Evolutionary conservation across 2,888 invertebrate genomes (phyloP), one percentile per base, ranked within the genome.

Genomic region (Liposcelis brunnea): DNA sequence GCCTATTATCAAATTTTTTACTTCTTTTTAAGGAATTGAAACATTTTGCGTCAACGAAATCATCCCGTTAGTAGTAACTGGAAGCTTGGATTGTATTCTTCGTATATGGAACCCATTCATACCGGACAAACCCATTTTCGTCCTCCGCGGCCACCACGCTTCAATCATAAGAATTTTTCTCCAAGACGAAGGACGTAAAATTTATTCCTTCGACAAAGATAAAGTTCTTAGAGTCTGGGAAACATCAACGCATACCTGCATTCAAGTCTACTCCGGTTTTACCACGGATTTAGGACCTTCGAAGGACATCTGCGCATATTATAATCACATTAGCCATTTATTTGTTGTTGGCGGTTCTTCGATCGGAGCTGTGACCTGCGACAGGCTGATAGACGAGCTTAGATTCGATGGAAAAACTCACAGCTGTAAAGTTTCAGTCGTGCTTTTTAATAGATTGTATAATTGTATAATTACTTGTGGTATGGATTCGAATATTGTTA

Each of bases 61-160:
- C 11, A 64, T 66, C 15, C 73, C 74, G 52, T 60, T 73, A 38
- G 56, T 80, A 43, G 55, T 58, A 34, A 62, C 62, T 2, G 86
- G 85, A 1, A 80, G 86, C 3, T 75, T 80, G 6, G 86, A 87
- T 61, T 77, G 79, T 53, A 58, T 71, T 44, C 69, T 83, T 19
- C 72, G 84, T 32, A 66, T 84, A 44, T 89, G 86, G 86, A 84
- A 81, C 61, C 75, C 83, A 0, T 82, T 81, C 58, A 74, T 81
- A n/a, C 72, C 80, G 1, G 63, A 65, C 43, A 75, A 77, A 55
- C 71, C 81, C 1, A 74, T 65, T 36, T 68, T 70, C 8, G 62
- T 72, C 11, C 66, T 85, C 31, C 63, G 67, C 35, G 84, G 84
- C 0, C 86, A 86, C 59, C 75, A 74, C 55, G 70, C 77, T 1